Base-by-base conservation (phyloP, 2,888 invertebrate species). In the Microdon myrmicae region DNA sequence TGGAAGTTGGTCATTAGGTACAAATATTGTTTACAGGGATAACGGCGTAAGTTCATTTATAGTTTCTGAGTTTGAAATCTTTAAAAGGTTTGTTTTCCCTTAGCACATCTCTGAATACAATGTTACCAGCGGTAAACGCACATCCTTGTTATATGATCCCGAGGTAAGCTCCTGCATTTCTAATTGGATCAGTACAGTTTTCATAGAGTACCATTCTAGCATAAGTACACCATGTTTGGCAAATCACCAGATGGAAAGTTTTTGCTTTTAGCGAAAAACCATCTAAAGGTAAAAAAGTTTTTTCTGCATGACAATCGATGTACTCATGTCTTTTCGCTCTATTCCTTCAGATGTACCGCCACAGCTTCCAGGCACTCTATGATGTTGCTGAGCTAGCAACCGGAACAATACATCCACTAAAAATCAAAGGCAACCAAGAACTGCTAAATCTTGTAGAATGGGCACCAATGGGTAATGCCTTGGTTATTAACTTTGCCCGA, bases 351-450 rank as follows among this genome's bases (percentile, higher is more conserved):
- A 83, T 89, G 23, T 93, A 88, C 79, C 85, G 94, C 54, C 86
- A 93, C 75, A 92, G 92, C 69, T 92, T 87, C 75, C 76, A 85
- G 41, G 92, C 92, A 2, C 84, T 85, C 53, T 93, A 92, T 77
- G 84, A 86, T 41, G 85, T 90, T 23, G 81, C 89, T 41, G 85
- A 91, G 71, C 74, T 89, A 8, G 76, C 80, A 38, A 85, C 83
- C 1, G 82, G 83, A 68, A 81, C 76, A 75, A 82, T 69, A 0
- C 55, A 59, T 73, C 77, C 77, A 48, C 66, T 79, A 60, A 74
- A 73, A 56, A 76, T 80, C 58, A 67, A 70, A 25, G 73, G 71
- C 14, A 68, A 71, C 19, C 80, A 79, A 0, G 81, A 82, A 6
- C 81, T 80, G 2, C 78, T 82, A 31, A 81, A 90, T 13, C 88